Conservation (phyloP, 2,888 invertebrate species). For the Caenorhabditis afra region DNA sequence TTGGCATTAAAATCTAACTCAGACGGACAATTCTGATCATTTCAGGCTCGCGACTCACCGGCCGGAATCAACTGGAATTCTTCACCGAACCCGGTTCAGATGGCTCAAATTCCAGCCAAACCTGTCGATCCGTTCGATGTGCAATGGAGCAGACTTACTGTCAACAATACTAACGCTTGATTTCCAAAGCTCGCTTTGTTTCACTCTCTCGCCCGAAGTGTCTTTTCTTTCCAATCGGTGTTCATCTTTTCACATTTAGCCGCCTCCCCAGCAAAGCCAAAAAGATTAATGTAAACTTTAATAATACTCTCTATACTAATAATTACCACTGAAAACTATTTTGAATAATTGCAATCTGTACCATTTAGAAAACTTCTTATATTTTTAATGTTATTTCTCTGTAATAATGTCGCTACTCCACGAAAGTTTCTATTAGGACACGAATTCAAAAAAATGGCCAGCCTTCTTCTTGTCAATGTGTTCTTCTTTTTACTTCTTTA, state of each 20-base stretch:
- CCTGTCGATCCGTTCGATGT: slow-evolving; percentile 78
- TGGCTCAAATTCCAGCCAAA: slow-evolving; percentile 33
- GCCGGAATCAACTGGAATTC: slow-evolving; percentile 61
- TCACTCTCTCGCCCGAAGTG: slow-evolving; percentile 2
- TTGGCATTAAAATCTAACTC: slow-evolving; percentile 1
- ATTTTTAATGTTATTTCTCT: not conserved
- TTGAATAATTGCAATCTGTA: too few relatives aligned
- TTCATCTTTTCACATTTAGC: not conserved
- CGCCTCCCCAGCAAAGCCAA: not conserved
- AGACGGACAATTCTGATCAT: not conserved
- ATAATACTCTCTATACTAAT: slow-evolving; percentile 1
- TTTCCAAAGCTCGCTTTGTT: not conserved
- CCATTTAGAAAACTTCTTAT: too few relatives aligned
- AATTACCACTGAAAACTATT: too few relatives aligned
- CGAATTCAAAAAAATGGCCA: not conserved
- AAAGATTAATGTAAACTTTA: slow-evolving; percentile 3
- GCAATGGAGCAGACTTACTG: slow-evolving; percentile 71
- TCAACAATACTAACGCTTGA: slow-evolving; percentile 26
- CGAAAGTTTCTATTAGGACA: slow-evolving; percentile 10
- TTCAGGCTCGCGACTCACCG: slow-evolving; percentile 39
- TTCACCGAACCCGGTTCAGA: slow-evolving; percentile 36
- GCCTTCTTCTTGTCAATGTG: slow-evolving; percentile 38
- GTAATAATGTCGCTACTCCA: not conserved
- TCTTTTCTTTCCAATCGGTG: slow-evolving; percentile 21
- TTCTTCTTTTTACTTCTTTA: not conserved